Base-by-base conservation (phyloP, 2,888 invertebrate genomes). In the Capitulum mitella region DNA sequence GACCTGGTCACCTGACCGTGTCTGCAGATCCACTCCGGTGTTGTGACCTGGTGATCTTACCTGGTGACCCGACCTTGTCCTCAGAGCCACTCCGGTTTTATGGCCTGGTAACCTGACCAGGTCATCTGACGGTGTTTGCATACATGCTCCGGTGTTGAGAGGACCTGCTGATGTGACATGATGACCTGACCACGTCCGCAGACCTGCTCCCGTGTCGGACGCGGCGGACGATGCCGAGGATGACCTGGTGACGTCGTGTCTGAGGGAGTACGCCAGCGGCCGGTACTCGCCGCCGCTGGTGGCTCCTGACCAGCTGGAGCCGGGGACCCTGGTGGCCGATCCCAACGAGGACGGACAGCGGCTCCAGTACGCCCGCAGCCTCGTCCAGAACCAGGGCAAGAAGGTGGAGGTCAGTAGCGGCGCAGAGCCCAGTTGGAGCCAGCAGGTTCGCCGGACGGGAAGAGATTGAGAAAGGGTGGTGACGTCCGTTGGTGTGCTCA, bases 231-330 rank as follows among this genome's bases (percentile, higher is more conserved):
- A 81, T 19, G 46, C 48, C 16, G 77, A 75, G 16, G 78, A 80
- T 26, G 78, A 77, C 48, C 22, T 54, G 19, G 32, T 77, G 75
- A 48, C 46, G 22, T 32, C 89, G 82, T 89, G 89, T 78, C 89
- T 91, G 82, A 86, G 89, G 61, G 90, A 92, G 58, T 98, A 97
- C 86, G 88, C 89, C 78, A 85, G 89, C n/a, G 97, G 95, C 2
- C 89, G 90, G 54, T 98, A 98, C 87, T 93, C 93, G 83, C 98
- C 97, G 0, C 87, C 86, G 83, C 91, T 92, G 83, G 85, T 95
- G 81, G 82, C 86, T 3, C 84, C 88, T 0, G 87, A 87, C 51
- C 90, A 91, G 80, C 88, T 95, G 78, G 94, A 92, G 82, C 89
- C 89, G 0, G 95, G 91, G 79, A 92, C 94, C 12, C 88, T 94